Evolutionary conservation across 2,888 invertebrate genomes (phyloP).

Genomic region (Lycocerus yunnanus): DNA sequence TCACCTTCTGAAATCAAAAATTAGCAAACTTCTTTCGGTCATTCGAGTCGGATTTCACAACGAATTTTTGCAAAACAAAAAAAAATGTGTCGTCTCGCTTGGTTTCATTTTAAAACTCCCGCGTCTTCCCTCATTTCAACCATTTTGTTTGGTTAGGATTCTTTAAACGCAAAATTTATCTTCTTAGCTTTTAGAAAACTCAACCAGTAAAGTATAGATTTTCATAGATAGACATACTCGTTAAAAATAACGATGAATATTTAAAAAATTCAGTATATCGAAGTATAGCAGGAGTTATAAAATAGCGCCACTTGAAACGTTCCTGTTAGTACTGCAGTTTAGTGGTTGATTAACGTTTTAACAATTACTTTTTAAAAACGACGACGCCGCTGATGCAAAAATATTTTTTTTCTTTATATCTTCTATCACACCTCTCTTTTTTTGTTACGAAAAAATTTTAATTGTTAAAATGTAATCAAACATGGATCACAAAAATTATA

Average conservation of each 20-base stretch:
- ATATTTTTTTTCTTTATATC: not conserved
- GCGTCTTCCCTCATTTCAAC: not conserved
- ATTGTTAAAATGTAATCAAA: not conserved
- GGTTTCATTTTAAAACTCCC: not conserved
- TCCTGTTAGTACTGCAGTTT: conserved; percentile 47
- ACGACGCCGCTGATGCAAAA: not conserved
- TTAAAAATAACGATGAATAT: conserved; percentile 41
- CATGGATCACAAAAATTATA: not conserved
- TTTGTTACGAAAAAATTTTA: not conserved
- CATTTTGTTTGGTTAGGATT: not conserved
- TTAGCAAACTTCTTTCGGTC: not conserved
- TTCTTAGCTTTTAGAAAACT: conserved; percentile 45
- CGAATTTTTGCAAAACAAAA: not conserved
- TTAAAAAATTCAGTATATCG: conserved; percentile 50
- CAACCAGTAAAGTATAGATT: conserved; percentile 42
- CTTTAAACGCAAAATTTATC: not conserved
- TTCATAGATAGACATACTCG: conserved; percentile 47
- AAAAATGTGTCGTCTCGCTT: not conserved
- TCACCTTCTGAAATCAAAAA: not conserved
- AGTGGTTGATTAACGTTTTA: conserved; percentile 15
- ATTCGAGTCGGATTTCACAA: not conserved
- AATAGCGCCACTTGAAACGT: conserved; percentile 47
- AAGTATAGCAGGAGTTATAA: conserved; percentile 48
- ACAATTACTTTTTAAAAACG: not conserved
- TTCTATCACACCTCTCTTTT: not conserved